Conservation (phyloP, 2,888 invertebrate genomes). For the Agrochola macilenta region DNA sequence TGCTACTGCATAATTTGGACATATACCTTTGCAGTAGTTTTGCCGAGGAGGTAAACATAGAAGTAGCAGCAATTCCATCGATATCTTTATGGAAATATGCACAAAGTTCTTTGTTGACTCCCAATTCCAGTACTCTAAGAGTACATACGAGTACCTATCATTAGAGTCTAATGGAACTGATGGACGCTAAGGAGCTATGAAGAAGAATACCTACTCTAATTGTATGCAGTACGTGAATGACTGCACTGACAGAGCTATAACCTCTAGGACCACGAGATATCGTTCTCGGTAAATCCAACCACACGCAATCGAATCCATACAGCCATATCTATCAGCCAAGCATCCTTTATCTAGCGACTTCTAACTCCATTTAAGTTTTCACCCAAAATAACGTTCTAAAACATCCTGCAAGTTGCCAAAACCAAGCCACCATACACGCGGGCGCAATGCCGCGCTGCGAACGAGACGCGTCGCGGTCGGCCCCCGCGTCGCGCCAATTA, state of each 20-base stretch:
- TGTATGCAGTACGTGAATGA: not conserved
- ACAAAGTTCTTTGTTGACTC: not conserved
- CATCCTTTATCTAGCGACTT: too few relatives aligned
- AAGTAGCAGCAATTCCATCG: not conserved
- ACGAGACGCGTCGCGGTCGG: slow-evolving; percentile 88
- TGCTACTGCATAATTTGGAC: not conserved
- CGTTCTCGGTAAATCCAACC: not conserved
- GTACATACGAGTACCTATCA: too few relatives aligned
- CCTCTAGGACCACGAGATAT: not conserved
- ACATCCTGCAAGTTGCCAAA: slow-evolving; percentile 26
- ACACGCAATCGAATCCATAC: not conserved
- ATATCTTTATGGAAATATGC: not conserved
- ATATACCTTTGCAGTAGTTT: not conserved
- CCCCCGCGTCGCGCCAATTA: slow-evolving; percentile 90
- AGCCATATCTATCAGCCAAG: not conserved
- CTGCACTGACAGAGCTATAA: not conserved
- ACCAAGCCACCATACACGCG: slow-evolving; percentile 74
- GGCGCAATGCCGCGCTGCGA: slow-evolving; percentile 87
- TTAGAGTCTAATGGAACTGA: not conserved
- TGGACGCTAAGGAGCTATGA: not conserved
- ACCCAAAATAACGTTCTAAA: not conserved
- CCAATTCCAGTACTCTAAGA: not conserved
- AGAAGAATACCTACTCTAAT: not conserved
- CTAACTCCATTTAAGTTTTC: not conserved
- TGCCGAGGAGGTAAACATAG: too few relatives aligned